Evolutionary conservation across 2,888 invertebrate species (phyloP), one percentile per base, ranked within the genome.

Genomic region (Noctua janthe): DNA sequence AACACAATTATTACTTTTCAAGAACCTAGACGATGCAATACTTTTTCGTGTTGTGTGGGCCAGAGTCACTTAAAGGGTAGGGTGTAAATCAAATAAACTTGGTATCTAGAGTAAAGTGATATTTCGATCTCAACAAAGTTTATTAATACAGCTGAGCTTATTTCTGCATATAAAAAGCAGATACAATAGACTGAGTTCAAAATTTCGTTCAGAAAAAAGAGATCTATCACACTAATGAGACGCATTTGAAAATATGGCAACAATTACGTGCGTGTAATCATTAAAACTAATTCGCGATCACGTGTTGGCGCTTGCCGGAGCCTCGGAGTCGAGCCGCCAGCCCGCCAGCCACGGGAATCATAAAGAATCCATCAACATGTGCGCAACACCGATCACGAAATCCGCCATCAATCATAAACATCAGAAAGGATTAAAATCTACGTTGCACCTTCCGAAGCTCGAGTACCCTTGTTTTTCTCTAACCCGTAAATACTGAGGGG

Each of bases 401-500:
- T 97, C 96, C 96, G 95, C 94, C 97, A 97, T 97, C 97, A 96
- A 97, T 97, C 97, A 97, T 95, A 97, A 96, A 96, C 97, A 96
- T 97, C 97, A 96, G 95, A 96, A 97, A 96, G 97, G 97, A 97
- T 97, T 97, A 97, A 96, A 97, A 97, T 97, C 96, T 96, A 96
- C 97, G 97, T 96, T 97, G 97, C 97, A 97, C 97, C 97, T 97
- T 96, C 96, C 94, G 94, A 95, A 95, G 96, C 96, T 96, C 95
- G 96, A 96, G 96, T 97, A 96, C 97, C 97, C 97, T 97, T 97
- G 97, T 97, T 97, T 97, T 97, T 97, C 97, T 97, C 96, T 95
- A 96, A 96, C 95, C 97, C 97, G 97, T 96, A 97, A 97, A 97
- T 97, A 96, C 96, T 96, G 95, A 96, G 97, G 97, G 97, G 97